Percentiles rank a stretch among this genome's conserved stretches.
Conservation (phyloP, 2,113 vertebrate genomes). For the Nycticryphes semicollaris region DNA sequence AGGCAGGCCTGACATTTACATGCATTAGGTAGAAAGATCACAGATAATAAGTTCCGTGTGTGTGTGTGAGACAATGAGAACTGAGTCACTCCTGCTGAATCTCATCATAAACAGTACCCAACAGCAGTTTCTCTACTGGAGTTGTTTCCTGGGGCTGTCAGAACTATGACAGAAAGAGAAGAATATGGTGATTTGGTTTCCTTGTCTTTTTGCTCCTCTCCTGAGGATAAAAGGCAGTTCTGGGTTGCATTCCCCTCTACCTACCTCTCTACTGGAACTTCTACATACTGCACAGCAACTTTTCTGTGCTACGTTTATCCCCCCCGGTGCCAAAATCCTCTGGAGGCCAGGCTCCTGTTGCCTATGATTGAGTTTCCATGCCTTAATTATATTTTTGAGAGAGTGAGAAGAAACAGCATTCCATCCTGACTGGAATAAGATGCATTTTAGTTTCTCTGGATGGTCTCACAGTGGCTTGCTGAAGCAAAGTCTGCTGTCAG, state of each 20-base stretch:
- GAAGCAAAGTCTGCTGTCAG: neutral
- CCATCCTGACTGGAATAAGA: neutral
- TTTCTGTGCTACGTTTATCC: neutral
- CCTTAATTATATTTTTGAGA: neutral
- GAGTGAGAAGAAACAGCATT: neutral
- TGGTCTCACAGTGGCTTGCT: neutral
- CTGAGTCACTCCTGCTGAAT: conserved; percentile 19
- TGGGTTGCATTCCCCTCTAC: neutral
- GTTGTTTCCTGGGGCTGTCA: neutral
- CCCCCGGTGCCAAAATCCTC: neutral
- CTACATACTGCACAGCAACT: neutral
- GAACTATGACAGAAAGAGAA: neutral
- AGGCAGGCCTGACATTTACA: conserved; percentile 22
- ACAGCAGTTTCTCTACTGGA: neutral
- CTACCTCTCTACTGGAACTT: neutral
- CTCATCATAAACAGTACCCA: neutral
- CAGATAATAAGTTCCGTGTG: neutral
- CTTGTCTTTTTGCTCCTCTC: neutral
- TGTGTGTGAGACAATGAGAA: neutral
- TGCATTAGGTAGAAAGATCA: neutral
- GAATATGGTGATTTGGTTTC: neutral
- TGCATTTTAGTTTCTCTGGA: neutral
- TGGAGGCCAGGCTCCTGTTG: neutral
- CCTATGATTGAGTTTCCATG: neutral
- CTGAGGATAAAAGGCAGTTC: conserved; percentile 9